Percentiles rank a stretch among this genome's conserved stretches.
phyloP scores from a whole-genome alignment of 2,797 vertebrate genomes.

The Poecilia velifera region DNA sequence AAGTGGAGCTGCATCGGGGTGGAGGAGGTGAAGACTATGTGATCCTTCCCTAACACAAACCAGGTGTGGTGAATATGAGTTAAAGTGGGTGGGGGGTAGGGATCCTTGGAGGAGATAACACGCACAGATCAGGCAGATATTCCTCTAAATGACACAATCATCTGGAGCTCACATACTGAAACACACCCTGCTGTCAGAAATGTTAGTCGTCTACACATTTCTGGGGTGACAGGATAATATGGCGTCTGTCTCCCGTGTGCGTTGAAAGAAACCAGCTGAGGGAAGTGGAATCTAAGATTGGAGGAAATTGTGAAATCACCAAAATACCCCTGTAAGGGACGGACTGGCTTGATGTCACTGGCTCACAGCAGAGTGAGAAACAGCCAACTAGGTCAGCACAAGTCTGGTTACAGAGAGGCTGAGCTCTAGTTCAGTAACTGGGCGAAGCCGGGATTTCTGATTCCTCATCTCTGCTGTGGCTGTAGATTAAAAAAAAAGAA shows the following conservation, averaged over 20 bases:
- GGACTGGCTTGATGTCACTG: slow-evolving; percentile 39
- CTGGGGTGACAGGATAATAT: slow-evolving; percentile 35
- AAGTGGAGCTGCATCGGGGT: slow-evolving; percentile 78
- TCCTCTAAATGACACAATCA: slow-evolving; percentile 66
- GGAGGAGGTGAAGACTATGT: slow-evolving; percentile 78
- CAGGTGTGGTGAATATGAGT: slow-evolving; percentile 73
- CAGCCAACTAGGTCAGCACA: slow-evolving; percentile 70
- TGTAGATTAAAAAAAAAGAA: no score
- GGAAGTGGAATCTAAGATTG: slow-evolving; percentile 36
- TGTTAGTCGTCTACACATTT: slow-evolving; percentile 30
- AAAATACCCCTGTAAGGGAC: slow-evolving; percentile 63
- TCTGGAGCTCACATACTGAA: slow-evolving; percentile 53
- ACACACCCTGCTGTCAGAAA: slow-evolving; percentile 55
- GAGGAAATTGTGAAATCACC: slow-evolving; percentile 59
- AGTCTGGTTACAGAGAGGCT: slow-evolving; percentile 36
- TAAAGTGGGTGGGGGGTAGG: slow-evolving; percentile 44
- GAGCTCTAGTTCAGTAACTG: slow-evolving; percentile 22
- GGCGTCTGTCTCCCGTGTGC: slow-evolving; percentile 4
- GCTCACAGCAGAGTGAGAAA: slow-evolving; percentile 45
- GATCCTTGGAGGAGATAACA: slow-evolving; percentile 53
- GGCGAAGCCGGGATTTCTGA: slow-evolving; percentile 15
- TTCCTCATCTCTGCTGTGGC: slow-evolving; percentile 8
- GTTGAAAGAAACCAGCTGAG: slow-evolving; percentile 56
- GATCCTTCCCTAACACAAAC: slow-evolving; percentile 80
- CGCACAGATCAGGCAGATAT: slow-evolving; percentile 57